Conservation (phyloP, 2,888 invertebrate genomes). For the Lithophane socia region DNA sequence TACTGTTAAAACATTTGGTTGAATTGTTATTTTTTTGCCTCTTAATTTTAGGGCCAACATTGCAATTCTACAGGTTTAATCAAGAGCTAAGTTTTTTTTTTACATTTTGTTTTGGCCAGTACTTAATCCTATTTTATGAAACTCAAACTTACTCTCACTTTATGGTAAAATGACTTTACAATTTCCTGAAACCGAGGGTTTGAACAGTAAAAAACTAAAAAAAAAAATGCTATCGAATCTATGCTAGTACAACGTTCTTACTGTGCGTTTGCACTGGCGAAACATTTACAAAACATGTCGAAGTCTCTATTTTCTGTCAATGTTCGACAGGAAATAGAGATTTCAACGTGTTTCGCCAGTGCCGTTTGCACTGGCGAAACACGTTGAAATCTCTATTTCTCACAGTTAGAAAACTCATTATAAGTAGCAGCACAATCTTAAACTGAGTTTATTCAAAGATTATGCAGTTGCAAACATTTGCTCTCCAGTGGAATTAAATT, state of each 20-base stretch:
- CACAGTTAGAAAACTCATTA: slow-evolving; percentile 7
- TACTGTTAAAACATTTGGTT: slow-evolving; percentile 33
- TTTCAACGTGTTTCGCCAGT: too few species aligned
- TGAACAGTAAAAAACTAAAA: not conserved
- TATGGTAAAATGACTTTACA: not conserved
- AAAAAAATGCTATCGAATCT: too few species aligned
- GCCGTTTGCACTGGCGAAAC: too few species aligned
- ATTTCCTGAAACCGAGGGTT: not conserved
- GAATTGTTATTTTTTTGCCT: slow-evolving; percentile 19
- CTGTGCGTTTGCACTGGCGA: too few species aligned
- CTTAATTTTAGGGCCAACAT: slow-evolving; percentile 20
- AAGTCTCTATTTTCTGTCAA: too few species aligned
- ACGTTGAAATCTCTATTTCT: too few species aligned
- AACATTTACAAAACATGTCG: too few species aligned
- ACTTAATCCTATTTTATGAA: not conserved
- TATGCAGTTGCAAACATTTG: slow-evolving; percentile 31
- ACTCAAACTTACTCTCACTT: not conserved
- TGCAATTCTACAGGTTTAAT: not conserved
- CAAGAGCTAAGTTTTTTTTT: not conserved
- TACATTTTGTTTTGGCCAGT: not conserved
- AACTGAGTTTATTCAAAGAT: slow-evolving; percentile 21
- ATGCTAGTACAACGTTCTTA: too few species aligned
- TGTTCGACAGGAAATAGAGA: too few species aligned
- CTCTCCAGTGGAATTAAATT: slow-evolving; percentile 27
- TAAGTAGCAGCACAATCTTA: not conserved